These are phyloP conservation scores for Tenthredo mesomela DNA, from an alignment of 2,888 invertebrate species.

Conservation along the genomic window DNA sequence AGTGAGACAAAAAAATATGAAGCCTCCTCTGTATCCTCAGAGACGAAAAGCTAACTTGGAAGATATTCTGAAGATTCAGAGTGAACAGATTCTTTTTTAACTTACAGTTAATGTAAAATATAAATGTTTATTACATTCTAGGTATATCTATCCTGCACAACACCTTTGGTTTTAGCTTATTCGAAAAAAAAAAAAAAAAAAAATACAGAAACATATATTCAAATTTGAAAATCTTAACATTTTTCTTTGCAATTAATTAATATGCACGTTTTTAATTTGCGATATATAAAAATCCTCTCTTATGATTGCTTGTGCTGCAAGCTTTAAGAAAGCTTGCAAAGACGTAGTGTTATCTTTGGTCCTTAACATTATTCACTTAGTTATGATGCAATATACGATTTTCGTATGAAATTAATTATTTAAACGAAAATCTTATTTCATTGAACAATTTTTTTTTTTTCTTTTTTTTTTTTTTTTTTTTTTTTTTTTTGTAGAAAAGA, in stretches of 20 bases:
- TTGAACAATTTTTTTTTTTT: not conserved
- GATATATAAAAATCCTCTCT: conserved; percentile 52
- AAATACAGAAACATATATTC: conserved; percentile 7
- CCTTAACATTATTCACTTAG: conserved; percentile 68
- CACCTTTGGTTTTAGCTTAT: conserved; percentile 44
- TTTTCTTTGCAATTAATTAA: not conserved
- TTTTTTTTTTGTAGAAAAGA: conserved; percentile 14
- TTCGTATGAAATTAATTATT: conserved; percentile 30
- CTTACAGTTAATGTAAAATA: conserved; percentile 7
- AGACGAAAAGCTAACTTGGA: not conserved
- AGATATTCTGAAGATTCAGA: conserved; percentile 27
- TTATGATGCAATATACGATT: conserved; percentile 37
- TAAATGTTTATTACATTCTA: not conserved
- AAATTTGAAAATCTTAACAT: not conserved
- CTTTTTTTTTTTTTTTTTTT: not conserved
- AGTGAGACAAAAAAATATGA: conserved; percentile 5
- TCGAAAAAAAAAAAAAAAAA: not conserved
- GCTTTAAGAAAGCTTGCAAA: conserved; percentile 67
- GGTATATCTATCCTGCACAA: conserved; percentile 43
- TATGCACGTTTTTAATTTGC: conserved; percentile 25
- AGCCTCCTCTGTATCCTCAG: not conserved
- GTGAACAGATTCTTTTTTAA: not conserved
- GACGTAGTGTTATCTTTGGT: conserved; percentile 75
- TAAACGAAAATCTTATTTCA: conserved; percentile 13
- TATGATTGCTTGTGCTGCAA: conserved; percentile 67